Percentiles rank a stretch among this genome's conserved stretches.
phyloP scores from a whole-genome alignment of 2,113 vertebrate species.

The Vombatus ursinus region DNA sequence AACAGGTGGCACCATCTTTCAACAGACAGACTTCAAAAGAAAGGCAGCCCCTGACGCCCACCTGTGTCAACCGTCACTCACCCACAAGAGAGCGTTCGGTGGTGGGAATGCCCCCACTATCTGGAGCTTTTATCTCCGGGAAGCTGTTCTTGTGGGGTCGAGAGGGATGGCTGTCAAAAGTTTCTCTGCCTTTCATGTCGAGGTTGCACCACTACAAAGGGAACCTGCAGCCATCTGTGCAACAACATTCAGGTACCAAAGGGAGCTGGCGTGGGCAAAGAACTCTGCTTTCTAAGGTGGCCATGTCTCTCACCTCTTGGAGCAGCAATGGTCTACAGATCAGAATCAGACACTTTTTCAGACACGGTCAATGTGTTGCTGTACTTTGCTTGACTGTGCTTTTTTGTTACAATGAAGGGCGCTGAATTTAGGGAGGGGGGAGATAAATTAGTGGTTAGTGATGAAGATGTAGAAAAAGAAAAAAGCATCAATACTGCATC shows the following conservation, averaged over 20 bases:
- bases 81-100: constrained; percentile 84
- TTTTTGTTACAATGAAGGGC: background rate
- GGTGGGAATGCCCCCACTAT: constrained; percentile 87
- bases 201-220: accelerated
- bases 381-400: background rate
- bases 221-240: background rate
- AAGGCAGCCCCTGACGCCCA: constrained; percentile 67
- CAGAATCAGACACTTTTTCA: background rate
- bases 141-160: constrained; percentile 83
- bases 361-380: background rate
- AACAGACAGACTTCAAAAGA: constrained; percentile 59
- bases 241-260: background rate
- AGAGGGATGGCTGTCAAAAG: background rate
- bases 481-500: background rate
- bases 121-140: constrained; percentile 75
- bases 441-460: background rate
- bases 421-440: background rate
- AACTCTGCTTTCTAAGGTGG: background rate
- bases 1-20: constrained; percentile 24
- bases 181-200: constrained; percentile 29
- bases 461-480: background rate
- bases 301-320: background rate
- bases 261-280: background rate
- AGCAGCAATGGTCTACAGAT: background rate
- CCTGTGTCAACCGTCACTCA: constrained; percentile 88